These are phyloP conservation scores for Sphenopsis melanotis DNA, from an alignment of 2,797 vertebrate genomes.

Conservation along the genomic window DNA sequence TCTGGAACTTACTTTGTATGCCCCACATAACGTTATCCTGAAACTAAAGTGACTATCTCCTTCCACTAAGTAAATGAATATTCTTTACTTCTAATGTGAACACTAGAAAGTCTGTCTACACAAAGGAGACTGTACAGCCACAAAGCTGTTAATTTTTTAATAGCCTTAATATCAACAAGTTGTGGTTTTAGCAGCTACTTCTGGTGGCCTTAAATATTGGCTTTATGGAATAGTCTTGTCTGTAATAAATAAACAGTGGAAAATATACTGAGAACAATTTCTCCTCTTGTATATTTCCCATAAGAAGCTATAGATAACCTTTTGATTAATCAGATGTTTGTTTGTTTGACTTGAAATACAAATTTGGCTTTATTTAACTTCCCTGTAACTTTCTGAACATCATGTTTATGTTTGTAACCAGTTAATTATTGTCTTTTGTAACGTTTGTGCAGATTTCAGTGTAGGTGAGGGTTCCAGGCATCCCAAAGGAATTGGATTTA, in stretches of 20 bases:
- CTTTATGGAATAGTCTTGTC: rapidly evolving
- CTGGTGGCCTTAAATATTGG: neutral
- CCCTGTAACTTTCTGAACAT: neutral
- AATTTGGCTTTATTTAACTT: neutral
- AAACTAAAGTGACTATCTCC: neutral
- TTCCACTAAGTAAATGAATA: neutral
- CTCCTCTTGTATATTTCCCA: neutral
- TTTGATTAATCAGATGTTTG: neutral
- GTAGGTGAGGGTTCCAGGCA: neutral
- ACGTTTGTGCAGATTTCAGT: neutral
- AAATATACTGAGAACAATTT: neutral
- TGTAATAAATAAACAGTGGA: neutral
- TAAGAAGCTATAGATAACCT: neutral
- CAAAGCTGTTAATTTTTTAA: neutral
- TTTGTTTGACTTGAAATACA: neutral
- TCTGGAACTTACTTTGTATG: neutral
- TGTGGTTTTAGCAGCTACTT: neutral
- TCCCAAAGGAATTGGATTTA: neutral
- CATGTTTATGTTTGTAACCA: neutral
- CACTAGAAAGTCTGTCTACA: neutral
- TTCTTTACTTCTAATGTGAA: neutral
- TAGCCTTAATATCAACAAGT: neutral
- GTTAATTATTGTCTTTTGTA: neutral
- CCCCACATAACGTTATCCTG: neutral
- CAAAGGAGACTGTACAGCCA: neutral